phyloP scores from a whole-genome alignment of 2,888 invertebrate species.

The Heliconius aoede region DNA sequence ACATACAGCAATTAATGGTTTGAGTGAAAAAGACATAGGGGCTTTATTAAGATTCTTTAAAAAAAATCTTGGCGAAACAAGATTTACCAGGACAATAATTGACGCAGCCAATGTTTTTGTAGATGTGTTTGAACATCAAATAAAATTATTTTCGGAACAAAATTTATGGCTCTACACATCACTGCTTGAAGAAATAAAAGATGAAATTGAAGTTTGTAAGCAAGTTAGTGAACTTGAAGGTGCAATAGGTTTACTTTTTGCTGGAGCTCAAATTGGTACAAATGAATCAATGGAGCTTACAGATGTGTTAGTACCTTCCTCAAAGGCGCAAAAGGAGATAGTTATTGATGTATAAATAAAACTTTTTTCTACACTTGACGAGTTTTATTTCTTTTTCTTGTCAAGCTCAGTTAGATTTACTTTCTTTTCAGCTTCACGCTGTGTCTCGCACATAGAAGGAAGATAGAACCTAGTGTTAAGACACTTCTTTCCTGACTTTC shows the following conservation, averaged over 20 bases:
- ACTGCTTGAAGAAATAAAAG: conserved; percentile 84
- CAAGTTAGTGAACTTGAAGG: conserved; percentile 87
- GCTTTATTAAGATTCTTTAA: conserved; percentile 90
- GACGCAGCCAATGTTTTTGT: conserved; percentile 90
- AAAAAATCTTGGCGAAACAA: conserved; percentile 87
- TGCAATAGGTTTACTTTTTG: conserved; percentile 86
- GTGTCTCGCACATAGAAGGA: too few species aligned
- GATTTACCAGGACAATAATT: conserved; percentile 89
- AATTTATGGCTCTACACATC: conserved; percentile 85
- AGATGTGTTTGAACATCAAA: conserved; percentile 88
- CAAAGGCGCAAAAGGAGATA: conserved; percentile 82
- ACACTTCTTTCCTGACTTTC: too few species aligned
- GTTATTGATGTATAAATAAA: conserved; percentile 77
- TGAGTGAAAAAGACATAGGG: conserved; percentile 86
- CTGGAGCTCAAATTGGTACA: conserved; percentile 82
- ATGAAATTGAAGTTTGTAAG: conserved; percentile 87
- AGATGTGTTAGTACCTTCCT: conserved; percentile 67
- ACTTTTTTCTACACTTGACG: neutral
- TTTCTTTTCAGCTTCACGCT: too few species aligned
- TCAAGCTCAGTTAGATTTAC: neutral
- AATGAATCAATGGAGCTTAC: conserved; percentile 65
- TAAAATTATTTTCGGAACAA: conserved; percentile 85
- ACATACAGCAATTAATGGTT: conserved; percentile 88
- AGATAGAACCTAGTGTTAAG: too few species aligned
- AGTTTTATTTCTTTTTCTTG: conserved; percentile 15